Evolutionary conservation across 2,113 vertebrate genomes (phyloP).

Genomic region (Nibea albiflora): DNA sequence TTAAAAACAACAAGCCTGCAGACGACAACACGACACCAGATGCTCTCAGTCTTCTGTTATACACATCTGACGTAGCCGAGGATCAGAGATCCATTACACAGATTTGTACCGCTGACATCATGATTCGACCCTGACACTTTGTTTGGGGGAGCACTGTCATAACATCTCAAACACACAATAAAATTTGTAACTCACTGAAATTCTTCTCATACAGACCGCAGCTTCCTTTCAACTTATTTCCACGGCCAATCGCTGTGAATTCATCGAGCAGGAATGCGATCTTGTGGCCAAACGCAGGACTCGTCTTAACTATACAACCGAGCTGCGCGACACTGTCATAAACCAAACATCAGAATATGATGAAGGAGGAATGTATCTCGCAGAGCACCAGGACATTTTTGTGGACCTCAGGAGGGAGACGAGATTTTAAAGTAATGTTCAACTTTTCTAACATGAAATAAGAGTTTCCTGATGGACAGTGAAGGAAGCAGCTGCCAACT

Average conservation of each 20-base stretch:
- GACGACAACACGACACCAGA: slow-evolving; percentile 9
- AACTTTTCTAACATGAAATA: too few species aligned
- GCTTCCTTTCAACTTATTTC: slow-evolving; percentile 38
- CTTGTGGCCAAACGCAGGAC: slow-evolving; percentile 5
- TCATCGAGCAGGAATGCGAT: slow-evolving; percentile 37
- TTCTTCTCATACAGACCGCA: slow-evolving; percentile 29
- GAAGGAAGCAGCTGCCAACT: too few species aligned
- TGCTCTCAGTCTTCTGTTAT: slow-evolving; percentile 11
- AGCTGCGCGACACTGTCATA: not conserved
- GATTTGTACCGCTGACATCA: slow-evolving; percentile 30
- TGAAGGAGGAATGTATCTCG: not conserved
- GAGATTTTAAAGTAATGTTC: not conserved
- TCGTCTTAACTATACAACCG: slow-evolving; percentile 1
- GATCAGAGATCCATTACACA: slow-evolving; percentile 2
- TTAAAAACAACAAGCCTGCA: slow-evolving; percentile 34
- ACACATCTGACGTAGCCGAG: slow-evolving; percentile 15
- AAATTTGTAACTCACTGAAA: not conserved
- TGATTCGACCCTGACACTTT: slow-evolving; percentile 14
- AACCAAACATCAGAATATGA: slow-evolving; percentile 29
- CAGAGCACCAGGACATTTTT: not conserved
- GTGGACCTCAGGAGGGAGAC: not conserved
- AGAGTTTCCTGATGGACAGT: too few species aligned
- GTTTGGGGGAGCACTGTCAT: slow-evolving; percentile 67
- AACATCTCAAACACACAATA: slow-evolving; percentile 61
- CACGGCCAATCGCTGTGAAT: slow-evolving; percentile 18